Base-by-base conservation (phyloP, 1,140 invertebrate genomes). In the Brachionus rubens region DNA sequence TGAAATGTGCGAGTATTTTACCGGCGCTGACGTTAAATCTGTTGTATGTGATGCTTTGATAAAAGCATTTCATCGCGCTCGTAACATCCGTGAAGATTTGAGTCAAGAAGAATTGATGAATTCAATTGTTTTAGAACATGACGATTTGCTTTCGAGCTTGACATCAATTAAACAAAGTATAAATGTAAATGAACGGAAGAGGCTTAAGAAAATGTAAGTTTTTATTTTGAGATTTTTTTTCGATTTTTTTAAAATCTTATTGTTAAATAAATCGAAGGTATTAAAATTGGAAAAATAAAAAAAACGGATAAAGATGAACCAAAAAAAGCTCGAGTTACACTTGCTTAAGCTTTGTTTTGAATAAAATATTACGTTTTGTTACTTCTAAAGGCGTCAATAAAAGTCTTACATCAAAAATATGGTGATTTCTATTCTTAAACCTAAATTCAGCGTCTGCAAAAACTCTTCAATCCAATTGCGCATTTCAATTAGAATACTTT, bases 231-330 rank as follows among this genome's bases (percentile, higher is more conserved):
- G 19, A 1, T 24, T 65, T 19, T 24, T 19, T 7, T 0, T 33
- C 10, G 19, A 41, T 21, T 41, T 21, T 26, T 41, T 1, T 21
- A 3, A 65, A 41, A 24, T 46, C 41, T 41, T 6, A 7, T n/a
- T n/a, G n/a, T n/a, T n/a, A n/a, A n/a, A n/a, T n/a, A n/a, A n/a
- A n/a, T n/a, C n/a, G n/a, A n/a, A 65, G 59, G 10, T 65, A 41
- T 41, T 33, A 65, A 65, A 65, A 65, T 43, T 65, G 59, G 59
- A 65, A 65, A 43, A 65, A 59, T 5, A 59, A 59, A 59, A 59
- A 59, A 33, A 59, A 2, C 7, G 6, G 28, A 33, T 16, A 59
- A 59, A 10, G 52, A 59, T 1, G 16, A 30, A 14, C 10, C 28
- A 59, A 30, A 59, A 36, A 59, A 12, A 33, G 26, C 54, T 3